Percentiles rank a stretch among this genome's conserved stretches.
Evolutionary conservation across 2,113 vertebrate species (phyloP).

Genomic region (Lipotes vexillifer): DNA sequence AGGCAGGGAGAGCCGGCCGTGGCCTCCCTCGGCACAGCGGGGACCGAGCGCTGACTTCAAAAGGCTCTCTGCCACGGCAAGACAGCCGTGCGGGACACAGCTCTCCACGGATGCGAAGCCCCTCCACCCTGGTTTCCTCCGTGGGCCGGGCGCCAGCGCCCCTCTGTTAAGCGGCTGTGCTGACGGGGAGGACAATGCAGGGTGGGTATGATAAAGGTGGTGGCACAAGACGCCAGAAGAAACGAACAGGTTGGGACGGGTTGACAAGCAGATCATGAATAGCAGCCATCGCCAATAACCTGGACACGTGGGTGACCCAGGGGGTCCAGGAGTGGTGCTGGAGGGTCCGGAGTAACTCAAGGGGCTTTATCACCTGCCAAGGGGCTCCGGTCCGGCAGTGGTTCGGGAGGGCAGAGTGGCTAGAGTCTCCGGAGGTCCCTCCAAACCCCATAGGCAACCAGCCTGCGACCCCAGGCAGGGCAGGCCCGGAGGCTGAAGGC

Average conservation of each 20-base stretch:
- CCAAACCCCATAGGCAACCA: background rate
- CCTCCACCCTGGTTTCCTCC: background rate
- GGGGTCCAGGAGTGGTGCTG: background rate
- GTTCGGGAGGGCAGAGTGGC: background rate
- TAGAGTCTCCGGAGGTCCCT: background rate
- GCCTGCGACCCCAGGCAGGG: background rate
- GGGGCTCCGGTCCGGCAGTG: background rate
- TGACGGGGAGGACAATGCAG: background rate
- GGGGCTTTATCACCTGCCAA: fast-evolving
- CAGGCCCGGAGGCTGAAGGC: background rate
- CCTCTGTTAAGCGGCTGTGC: background rate
- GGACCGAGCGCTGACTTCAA: background rate
- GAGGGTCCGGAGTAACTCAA: background rate
- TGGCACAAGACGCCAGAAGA: background rate
- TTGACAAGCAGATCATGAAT: background rate
- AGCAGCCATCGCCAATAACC: fast-evolving
- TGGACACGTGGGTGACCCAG: background rate
- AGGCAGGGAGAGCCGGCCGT: fast-evolving
- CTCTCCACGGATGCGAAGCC: background rate
- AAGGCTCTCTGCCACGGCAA: background rate
- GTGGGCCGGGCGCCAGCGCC: fast-evolving
- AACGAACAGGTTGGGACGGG: background rate
- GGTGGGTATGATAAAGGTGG: background rate
- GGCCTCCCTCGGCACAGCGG: background rate
- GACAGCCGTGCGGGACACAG: fast-evolving